Evolutionary conservation across 2,888 invertebrate species (phyloP), one percentile per base, ranked within the genome.

Genomic region (Metalampra italica): DNA sequence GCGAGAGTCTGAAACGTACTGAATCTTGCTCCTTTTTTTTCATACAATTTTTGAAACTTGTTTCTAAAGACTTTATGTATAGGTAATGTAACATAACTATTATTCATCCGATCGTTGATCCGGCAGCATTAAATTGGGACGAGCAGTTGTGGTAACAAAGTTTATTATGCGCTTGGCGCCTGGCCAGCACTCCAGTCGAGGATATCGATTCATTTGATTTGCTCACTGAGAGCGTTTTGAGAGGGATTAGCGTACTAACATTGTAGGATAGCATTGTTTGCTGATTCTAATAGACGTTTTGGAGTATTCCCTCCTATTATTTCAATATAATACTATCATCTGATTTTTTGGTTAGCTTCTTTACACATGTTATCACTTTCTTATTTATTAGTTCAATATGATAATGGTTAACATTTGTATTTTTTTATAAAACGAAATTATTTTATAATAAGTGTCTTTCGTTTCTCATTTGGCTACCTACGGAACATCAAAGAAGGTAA

Each of bases 161-260:
- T 82, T 77, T 74, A 78, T 76, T 78, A 76, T 71, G 67, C 79
- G 72, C 61, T 78, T 89, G 90, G 88, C 87, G 69, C 79, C 73
- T 74, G 74, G 79, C 86, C 88, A 82, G 82, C 63, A 66, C 71
- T 76, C 69, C 66, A 75, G 74, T 75, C 66, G 63, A 62, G 65
- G 68, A 66, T 74, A 78, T 78, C 72, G 77, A 78, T 78, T 78
- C 71, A 74, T 77, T 78, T 68, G 73, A 71, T 77, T 74, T 67
- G 62, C 65, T 74, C 66, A 63, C 61, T 55, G 66, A 66, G 60
- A 66, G 68, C 60, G 66, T 73, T 68, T 73, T 62, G 59, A 64
- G 59, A 61, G 56, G 59, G 65, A 63, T 65, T 60, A 57, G 54
- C 59, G 36, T n/a, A n/a, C 36, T 36, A 36, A 36, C 36, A 5